phyloP scores from a whole-genome alignment of 2,888 invertebrate species.

The Aphodius sticticus region DNA sequence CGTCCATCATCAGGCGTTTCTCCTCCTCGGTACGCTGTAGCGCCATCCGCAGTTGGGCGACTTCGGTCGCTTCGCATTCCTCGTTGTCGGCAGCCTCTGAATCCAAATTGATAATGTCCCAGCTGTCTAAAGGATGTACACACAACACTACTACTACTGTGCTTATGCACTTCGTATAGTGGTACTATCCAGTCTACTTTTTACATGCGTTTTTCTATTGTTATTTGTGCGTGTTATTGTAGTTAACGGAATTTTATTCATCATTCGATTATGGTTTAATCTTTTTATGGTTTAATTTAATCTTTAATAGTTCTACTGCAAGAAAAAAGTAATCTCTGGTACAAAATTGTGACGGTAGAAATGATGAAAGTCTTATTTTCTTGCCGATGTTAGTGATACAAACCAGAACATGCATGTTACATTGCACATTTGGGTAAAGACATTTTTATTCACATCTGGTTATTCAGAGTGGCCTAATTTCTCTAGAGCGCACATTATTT shows the following conservation, averaged over 20 bases:
- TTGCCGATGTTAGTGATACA: no score
- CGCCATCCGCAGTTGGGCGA: conserved; percentile 64
- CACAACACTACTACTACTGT: conserved; percentile 34
- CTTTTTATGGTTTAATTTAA: no score
- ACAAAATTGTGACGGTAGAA: no score
- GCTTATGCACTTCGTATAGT: conserved; percentile 12
- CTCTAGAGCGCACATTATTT: no score
- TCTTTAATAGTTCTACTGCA: background rate
- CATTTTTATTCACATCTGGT: no score
- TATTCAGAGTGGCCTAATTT: no score
- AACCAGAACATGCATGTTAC: no score
- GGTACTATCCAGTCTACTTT: conserved; percentile 12
- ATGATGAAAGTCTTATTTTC: no score
- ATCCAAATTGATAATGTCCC: conserved; percentile 61
- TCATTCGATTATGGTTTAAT: background rate
- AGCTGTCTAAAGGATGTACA: conserved; percentile 54
- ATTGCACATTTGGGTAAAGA: no score
- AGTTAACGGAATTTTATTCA: no score
- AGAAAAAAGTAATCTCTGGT: background rate
- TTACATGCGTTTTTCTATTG: background rate
- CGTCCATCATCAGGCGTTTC: conserved; percentile 60
- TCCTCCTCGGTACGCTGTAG: conserved; percentile 76
- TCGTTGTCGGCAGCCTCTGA: conserved; percentile 68
- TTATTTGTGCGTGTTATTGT: no score
- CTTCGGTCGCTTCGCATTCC: conserved; percentile 66